Conservation (phyloP, 2,797 vertebrate species). For the Telmatherina bonti region DNA sequence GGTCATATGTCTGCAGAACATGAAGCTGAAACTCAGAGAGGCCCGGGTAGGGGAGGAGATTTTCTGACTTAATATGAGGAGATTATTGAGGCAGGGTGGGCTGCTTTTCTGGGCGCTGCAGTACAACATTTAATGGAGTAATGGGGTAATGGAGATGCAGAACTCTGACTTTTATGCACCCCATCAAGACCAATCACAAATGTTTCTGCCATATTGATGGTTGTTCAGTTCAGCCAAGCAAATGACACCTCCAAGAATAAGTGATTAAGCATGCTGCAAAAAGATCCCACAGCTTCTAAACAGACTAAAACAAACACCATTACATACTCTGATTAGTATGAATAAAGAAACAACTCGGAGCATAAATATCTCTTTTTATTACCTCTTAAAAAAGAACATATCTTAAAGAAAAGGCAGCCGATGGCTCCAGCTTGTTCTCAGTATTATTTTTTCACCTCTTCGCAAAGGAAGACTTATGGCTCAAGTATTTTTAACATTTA, state of each 20-base stretch:
- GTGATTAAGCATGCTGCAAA: neutral
- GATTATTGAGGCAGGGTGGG: constrained; percentile 51
- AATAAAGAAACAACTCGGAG: constrained; percentile 38
- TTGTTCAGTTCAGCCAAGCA: constrained; percentile 42
- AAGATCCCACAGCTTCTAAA: constrained; percentile 6
- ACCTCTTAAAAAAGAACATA: constrained; percentile 46
- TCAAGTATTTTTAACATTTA: constrained; percentile 38
- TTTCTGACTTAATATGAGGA: constrained; percentile 46
- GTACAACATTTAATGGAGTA: constrained; percentile 15
- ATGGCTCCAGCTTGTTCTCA: constrained; percentile 57
- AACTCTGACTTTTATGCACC: constrained; percentile 1
- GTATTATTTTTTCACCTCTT: constrained; percentile 51
- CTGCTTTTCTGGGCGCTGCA: constrained; percentile 37
- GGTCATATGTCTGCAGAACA: constrained; percentile 41
- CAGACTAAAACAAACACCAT: constrained; percentile 10
- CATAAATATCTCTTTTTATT: constrained; percentile 68
- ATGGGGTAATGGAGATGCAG: constrained; percentile 12
- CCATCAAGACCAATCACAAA: neutral
- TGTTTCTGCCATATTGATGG: constrained; percentile 22
- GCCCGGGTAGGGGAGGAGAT: constrained; percentile 63
- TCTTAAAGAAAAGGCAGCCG: constrained; percentile 67
- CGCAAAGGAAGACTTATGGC: constrained; percentile 53
- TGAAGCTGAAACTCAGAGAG: constrained; percentile 50
- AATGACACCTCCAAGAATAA: constrained; percentile 18
- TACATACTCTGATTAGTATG: neutral